A percentile compares a stretch with the other conserved stretches of the same genome.
Conservation (phyloP, 2,797 vertebrate genomes). For the Gymnopithys bicolor region DNA sequence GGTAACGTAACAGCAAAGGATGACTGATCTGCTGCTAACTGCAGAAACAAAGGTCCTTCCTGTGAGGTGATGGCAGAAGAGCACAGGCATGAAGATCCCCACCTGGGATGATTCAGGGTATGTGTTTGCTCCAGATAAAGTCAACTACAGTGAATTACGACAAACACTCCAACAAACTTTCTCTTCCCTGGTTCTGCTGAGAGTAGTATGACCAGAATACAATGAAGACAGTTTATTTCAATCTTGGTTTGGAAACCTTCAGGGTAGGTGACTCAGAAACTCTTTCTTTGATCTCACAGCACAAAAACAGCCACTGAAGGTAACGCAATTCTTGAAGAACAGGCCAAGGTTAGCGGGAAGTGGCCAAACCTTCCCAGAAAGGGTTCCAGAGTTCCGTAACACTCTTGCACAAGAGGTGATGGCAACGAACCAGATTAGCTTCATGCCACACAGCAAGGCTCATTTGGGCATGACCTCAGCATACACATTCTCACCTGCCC, state of each 20-base stretch:
- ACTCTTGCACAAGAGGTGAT: slow-evolving; percentile 47
- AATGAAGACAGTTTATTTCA: not conserved
- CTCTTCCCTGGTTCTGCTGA: not conserved
- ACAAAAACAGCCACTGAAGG: not conserved
- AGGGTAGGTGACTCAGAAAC: not conserved
- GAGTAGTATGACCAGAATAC: not conserved
- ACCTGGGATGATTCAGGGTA: not conserved
- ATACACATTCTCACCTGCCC: not conserved
- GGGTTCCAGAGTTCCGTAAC: not conserved
- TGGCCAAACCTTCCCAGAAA: slow-evolving; percentile 15
- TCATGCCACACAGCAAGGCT: slow-evolving; percentile 23
- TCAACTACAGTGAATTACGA: not conserved
- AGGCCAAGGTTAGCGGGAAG: not conserved
- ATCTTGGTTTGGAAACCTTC: not conserved
- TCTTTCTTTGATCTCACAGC: not conserved
- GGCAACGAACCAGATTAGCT: slow-evolving; percentile 30
- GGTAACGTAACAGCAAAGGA: not conserved
- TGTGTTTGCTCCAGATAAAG: not conserved
- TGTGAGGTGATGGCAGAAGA: not conserved
- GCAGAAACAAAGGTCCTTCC: not conserved
- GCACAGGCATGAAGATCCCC: not conserved
- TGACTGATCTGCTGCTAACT: not conserved
- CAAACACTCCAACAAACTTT: not conserved
- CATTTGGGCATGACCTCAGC: not conserved
- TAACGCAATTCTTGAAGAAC: not conserved